Conservation (phyloP, 2,113 vertebrate genomes). For the Oenanthe melanoleuca region DNA sequence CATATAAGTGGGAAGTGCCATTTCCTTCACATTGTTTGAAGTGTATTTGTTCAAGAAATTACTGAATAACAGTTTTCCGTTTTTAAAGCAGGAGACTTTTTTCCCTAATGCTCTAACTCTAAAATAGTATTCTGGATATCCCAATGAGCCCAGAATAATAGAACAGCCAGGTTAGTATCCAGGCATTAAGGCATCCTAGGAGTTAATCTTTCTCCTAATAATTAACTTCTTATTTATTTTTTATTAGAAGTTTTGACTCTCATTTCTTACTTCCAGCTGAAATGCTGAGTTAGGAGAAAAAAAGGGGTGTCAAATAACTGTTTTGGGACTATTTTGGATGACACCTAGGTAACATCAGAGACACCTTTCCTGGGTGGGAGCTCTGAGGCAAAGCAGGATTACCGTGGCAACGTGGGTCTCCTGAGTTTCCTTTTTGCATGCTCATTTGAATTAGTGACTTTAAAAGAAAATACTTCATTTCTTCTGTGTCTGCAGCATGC, state of each 20-base stretch:
- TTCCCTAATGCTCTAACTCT: not conserved
- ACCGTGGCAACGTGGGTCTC: not conserved
- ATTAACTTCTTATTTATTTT: not conserved
- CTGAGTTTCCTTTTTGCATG: not conserved
- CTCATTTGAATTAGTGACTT: conserved; percentile 26
- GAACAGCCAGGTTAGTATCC: not conserved
- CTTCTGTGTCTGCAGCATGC: conserved; percentile 19
- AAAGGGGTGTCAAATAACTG: not conserved
- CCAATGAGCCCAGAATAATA: not conserved
- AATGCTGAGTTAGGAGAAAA: conserved; percentile 25
- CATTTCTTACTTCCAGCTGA: not conserved
- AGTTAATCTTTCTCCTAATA: not conserved
- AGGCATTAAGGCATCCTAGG: not conserved
- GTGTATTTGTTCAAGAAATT: conserved; percentile 61
- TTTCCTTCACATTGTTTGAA: conserved; percentile 66
- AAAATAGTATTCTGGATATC: not conserved
- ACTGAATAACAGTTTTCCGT: conserved; percentile 38
- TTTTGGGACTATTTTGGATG: conserved; percentile 41
- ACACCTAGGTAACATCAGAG: conserved; percentile 10
- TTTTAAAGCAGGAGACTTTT: conserved; percentile 20
- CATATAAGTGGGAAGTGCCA: conserved; percentile 62
- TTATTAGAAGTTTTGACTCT: not conserved
- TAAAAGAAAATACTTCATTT: conserved; percentile 20
- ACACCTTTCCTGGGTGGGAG: conserved; percentile 53
- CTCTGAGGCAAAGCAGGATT: conserved; percentile 11